Evolutionary conservation across 1,140 invertebrate genomes (phyloP).

Genomic region (Microplitis mediator): DNA sequence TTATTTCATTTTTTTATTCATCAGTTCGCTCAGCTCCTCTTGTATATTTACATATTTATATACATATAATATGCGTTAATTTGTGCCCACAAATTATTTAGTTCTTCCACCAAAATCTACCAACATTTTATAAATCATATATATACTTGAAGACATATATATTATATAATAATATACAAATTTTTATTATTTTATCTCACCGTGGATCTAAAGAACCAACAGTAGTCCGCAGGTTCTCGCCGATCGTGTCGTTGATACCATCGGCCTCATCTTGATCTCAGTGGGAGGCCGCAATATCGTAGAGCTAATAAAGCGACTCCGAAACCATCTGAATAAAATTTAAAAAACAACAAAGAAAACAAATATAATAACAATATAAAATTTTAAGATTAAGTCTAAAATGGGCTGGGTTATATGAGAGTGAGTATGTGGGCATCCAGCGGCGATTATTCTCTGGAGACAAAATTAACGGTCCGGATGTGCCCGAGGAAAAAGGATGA

Average conservation of each 20-base stretch:
- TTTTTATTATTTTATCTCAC: conserved; percentile 12
- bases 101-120: no score
- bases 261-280: conserved; percentile 28
- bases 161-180: conserved; percentile 14
- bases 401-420: not conserved
- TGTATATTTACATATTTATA: not conserved
- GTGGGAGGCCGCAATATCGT: conserved; percentile 16
- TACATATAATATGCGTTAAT: no score
- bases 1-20: not conserved
- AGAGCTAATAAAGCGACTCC: not conserved
- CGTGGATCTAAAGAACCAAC: conserved; percentile 17
- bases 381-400: not conserved
- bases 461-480: conserved; percentile 15
- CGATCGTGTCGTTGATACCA: conserved; percentile 29
- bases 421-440: no score
- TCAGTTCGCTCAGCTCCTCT: not conserved
- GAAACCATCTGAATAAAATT: not conserved
- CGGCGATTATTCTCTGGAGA: not conserved
- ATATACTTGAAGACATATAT: not conserved
- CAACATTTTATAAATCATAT: not conserved
- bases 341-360: no score
- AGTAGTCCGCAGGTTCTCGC: conserved; percentile 24
- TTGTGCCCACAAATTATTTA: no score
- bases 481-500: conserved; percentile 34
- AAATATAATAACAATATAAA: no score